phyloP scores from a whole-genome alignment of 2,113 vertebrate species.

The Sebastes schlegelii region DNA sequence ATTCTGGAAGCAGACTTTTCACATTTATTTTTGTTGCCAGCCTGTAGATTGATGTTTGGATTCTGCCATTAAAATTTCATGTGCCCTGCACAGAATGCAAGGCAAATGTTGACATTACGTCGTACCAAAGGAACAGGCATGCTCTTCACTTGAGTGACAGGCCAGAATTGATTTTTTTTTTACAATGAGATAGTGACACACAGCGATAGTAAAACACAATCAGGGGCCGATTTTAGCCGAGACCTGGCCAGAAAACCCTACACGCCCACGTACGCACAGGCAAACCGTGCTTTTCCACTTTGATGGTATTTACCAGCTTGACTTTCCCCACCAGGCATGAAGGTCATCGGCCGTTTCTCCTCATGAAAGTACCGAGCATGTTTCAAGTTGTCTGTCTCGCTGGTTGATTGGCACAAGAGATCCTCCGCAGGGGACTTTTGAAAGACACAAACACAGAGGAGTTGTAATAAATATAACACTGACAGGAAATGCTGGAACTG shows the following conservation, averaged over 20 bases:
- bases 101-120: constrained; percentile 60
- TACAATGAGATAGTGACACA: constrained; percentile 40
- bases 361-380: constrained; percentile 39
- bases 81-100: constrained; percentile 41
- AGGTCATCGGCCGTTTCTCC: constrained; percentile 61
- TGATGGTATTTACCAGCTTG: constrained; percentile 59
- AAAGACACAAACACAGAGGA: constrained; percentile 23
- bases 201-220: constrained; percentile 38
- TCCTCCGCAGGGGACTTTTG: constrained; percentile 18
- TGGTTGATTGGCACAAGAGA: constrained; percentile 52
- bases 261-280: constrained; percentile 22
- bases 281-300: constrained; percentile 38
- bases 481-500: not conserved
- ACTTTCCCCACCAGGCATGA: constrained; percentile 56
- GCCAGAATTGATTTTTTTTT: constrained; percentile 69
- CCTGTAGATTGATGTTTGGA: constrained; percentile 58
- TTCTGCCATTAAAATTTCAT: constrained; percentile 56
- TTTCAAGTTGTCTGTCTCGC: constrained; percentile 30
- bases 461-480: constrained; percentile 9
- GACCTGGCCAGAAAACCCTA: constrained; percentile 8
- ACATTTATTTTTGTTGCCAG: constrained; percentile 44
- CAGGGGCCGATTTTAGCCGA: constrained; percentile 35
- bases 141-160: constrained; percentile 57
- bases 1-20: constrained; percentile 17
- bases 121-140: constrained; percentile 12